phyloP scores from a whole-genome alignment of 2,797 vertebrate species.

The Rhinoraja longicauda region DNA sequence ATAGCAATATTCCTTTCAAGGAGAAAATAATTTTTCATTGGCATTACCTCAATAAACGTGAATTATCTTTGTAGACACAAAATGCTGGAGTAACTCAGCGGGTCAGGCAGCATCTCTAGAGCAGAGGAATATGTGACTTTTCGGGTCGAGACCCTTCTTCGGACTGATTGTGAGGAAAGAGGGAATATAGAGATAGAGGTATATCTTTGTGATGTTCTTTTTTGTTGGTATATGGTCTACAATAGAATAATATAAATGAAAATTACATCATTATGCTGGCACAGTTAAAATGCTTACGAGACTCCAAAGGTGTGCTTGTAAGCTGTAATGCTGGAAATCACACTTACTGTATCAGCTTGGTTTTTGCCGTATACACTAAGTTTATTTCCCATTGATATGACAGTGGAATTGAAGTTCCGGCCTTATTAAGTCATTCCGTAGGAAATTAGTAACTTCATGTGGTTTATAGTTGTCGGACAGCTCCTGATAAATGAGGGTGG shows the following conservation, averaged over 20 bases:
- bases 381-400: not conserved
- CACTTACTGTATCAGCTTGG: conserved; percentile 2
- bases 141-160: too few species aligned
- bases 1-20: not conserved
- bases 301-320: conserved; percentile 8
- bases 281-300: not conserved
- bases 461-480: too few species aligned
- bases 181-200: too few species aligned
- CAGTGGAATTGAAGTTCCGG: not conserved
- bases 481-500: too few species aligned
- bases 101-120: too few species aligned
- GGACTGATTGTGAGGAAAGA: too few species aligned
- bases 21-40: not conserved
- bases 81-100: too few species aligned
- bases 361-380: not conserved
- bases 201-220: not conserved
- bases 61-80: not conserved
- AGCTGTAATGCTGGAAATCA: not conserved
- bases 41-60: not conserved
- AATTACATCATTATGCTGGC: not conserved
- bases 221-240: not conserved
- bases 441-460: conserved; percentile 10
- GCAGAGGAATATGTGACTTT: too few species aligned
- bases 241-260: not conserved
- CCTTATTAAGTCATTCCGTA: not conserved